Percentiles rank a stretch among this genome's conserved stretches.
Conservation (phyloP, 2,797 vertebrate species). For the Siniperca undulata region DNA sequence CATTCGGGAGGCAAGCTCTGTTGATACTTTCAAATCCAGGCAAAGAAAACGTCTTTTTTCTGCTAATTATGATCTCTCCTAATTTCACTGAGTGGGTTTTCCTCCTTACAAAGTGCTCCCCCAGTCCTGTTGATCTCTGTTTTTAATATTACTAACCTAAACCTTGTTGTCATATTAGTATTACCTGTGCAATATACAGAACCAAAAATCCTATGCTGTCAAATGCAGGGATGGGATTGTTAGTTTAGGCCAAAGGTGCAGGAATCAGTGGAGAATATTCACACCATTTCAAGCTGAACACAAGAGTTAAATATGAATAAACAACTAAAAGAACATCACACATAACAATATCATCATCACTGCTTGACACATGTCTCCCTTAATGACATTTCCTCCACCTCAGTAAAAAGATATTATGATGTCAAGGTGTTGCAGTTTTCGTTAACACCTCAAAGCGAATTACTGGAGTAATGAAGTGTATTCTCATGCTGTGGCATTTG, state of each 20-base stretch:
- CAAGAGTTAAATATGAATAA: not conserved
- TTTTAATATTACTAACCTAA: too few species aligned
- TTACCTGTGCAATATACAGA: not conserved
- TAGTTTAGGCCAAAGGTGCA: not conserved
- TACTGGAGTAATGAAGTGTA: slow-evolving; percentile 31
- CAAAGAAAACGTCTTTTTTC: too few species aligned
- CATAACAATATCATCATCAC: not conserved
- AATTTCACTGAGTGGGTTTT: too few species aligned
- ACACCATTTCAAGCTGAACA: not conserved
- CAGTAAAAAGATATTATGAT: slow-evolving; percentile 25
- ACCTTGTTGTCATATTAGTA: too few species aligned
- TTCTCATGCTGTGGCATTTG: slow-evolving; percentile 46
- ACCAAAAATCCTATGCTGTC: not conserved
- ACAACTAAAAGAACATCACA: not conserved
- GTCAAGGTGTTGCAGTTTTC: slow-evolving; percentile 32
- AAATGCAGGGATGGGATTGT: not conserved
- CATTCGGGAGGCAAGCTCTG: too few species aligned
- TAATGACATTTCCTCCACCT: slow-evolving; percentile 12
- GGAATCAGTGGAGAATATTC: not conserved
- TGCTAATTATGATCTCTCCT: too few species aligned
- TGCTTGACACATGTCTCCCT: slow-evolving; percentile 10
- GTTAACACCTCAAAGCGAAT: slow-evolving; percentile 47
- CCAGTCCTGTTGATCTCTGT: too few species aligned
- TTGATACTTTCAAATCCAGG: too few species aligned
- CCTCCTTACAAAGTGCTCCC: too few species aligned